These are phyloP conservation scores for Lacerta viridis DNA, from an alignment of 2,797 vertebrate species.

Conservation along the genomic window DNA sequence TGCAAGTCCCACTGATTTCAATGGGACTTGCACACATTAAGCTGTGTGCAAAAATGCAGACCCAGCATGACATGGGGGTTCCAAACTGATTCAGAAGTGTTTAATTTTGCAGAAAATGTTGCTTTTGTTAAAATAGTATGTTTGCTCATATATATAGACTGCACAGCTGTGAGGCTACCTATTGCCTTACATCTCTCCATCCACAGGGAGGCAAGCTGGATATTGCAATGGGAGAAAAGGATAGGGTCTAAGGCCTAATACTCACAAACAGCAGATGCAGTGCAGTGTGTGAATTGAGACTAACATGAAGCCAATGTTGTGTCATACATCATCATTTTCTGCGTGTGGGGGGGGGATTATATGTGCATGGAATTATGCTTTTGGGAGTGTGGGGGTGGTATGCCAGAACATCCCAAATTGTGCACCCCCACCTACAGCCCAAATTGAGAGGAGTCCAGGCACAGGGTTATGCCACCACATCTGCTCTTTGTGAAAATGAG, in stretches of 20 bases:
- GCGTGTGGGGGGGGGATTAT: neutral
- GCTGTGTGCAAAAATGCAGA: conserved; percentile 15
- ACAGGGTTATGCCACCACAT: conserved; percentile 8
- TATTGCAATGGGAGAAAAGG: conserved; percentile 44
- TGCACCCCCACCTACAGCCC: neutral
- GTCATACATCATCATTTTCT: neutral
- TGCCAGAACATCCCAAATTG: neutral
- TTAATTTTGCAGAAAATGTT: no score
- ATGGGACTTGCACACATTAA: conserved; percentile 48
- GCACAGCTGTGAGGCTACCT: conserved; percentile 44
- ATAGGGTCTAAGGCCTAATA: neutral
- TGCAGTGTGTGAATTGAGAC: neutral
- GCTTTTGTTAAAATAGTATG: conserved; percentile 26
- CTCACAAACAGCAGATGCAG: neutral
- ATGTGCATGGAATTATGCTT: neutral
- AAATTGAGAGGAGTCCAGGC: neutral
- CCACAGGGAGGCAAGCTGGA: conserved; percentile 37
- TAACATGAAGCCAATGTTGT: neutral
- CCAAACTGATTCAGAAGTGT: neutral
- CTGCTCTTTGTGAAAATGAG: neutral
- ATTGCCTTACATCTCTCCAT: neutral
- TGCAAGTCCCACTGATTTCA: conserved; percentile 17
- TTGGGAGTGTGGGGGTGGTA: neutral
- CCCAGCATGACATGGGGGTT: neutral
- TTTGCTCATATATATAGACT: conserved; percentile 6